Evolutionary conservation across 2,888 invertebrate species (phyloP), one percentile per base, ranked within the genome.

Genomic region (Ormyrus rosae): DNA sequence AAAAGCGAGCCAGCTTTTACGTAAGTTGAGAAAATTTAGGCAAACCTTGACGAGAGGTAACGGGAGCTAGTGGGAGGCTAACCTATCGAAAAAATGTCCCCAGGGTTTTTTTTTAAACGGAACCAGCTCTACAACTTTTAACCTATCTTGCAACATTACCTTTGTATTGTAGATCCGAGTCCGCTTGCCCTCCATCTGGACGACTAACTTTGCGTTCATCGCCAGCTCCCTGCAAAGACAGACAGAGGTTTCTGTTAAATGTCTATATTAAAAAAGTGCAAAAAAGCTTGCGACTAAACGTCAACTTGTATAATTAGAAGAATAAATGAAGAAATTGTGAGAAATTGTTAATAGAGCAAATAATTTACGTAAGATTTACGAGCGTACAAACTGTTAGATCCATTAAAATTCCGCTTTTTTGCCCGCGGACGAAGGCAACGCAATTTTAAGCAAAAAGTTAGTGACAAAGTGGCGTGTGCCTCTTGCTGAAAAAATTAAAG

Each of bases 181-280:
- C 88, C 94, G 95, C 91, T 96, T 96, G 71, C 94, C 95, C 88
- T 95, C 95, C 96, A 97, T 97, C 92, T 96, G 95, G 87, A 96
- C 95, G 88, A 96, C 96, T 86, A 95, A 92, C 90, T 95, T 94
- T 61, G 96, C 95, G 86, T 94, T 94, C 95, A 96, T 95, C 89
- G 96, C 96, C 87, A 93, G 92, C 92, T 97, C 97, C 92, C 97
- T 97, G 92, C 34, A 93, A 94, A 56, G n/a, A 53, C 53, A 56
- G n/a, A 53, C 53, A 10, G 5, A 11, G 56, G 9, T 6, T 56
- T n/a, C 9, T 56, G 1, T 56, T 53, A 4, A 53, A 10, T 53
- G 4, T 53, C 11, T 11, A 53, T 56, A 61, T 61, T 61, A 34
- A 34, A 61, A 1, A 51, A 6, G 51, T 13, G 1, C 6, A 51